Evolutionary conservation across 2,888 invertebrate species (phyloP).

Genomic region (Operophtera brumata): DNA sequence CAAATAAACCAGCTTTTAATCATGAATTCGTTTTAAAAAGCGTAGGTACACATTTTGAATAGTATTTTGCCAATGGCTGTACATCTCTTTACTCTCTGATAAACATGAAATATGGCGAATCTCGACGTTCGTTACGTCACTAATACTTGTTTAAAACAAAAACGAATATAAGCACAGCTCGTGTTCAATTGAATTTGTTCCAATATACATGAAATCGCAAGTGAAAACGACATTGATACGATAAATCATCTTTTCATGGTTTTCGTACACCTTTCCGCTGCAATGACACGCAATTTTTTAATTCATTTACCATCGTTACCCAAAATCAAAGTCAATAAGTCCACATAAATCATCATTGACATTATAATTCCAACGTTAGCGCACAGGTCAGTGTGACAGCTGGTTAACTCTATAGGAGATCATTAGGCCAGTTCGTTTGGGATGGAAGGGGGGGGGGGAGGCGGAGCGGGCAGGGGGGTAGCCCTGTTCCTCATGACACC

Average conservation of each 20-base stretch:
- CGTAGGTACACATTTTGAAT: conserved; percentile 30
- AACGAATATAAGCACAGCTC: too few species aligned
- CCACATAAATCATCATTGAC: conserved; percentile 73
- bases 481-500: too few species aligned
- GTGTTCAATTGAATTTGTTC: too few species aligned
- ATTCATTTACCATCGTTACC: conserved; percentile 51
- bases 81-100: too few species aligned
- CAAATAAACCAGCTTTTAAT: conserved; percentile 69
- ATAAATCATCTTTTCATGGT: conserved; percentile 43
- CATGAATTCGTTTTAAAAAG: conserved; percentile 56
- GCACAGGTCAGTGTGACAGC: conserved; percentile 14
- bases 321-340: conserved; percentile 63
- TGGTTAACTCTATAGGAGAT: neutral
- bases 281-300: conserved; percentile 49
- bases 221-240: neutral
- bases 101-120: too few species aligned
- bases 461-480: too few species aligned
- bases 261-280: conserved; percentile 39
- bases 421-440: too few species aligned
- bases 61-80: too few species aligned
- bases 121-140: too few species aligned
- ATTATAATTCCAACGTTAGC: conserved; percentile 69
- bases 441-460: too few species aligned
- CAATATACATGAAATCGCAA: too few species aligned
- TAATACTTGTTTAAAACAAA: too few species aligned